Base-by-base conservation (phyloP, 2,113 vertebrate genomes). In the Zootoca vivipara region DNA sequence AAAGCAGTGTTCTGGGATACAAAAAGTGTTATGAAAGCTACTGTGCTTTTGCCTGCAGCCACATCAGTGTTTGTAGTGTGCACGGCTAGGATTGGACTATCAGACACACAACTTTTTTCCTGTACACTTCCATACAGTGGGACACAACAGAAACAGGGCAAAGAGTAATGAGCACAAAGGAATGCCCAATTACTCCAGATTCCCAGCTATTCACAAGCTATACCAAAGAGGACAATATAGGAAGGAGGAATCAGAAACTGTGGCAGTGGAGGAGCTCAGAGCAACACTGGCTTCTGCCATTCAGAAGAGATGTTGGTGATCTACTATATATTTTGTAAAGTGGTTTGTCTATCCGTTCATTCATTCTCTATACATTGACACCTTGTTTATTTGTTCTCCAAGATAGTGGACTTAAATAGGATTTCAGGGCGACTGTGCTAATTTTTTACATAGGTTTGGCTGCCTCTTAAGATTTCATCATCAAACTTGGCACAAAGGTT, bases 21-120 rank as follows among this genome's bases (percentile, higher is more conserved):
- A 65, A 5, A 30, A 73, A 74, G 22, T 30, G 40, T 16, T 26
- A 33, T 20, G 6, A 0, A 0, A 0, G 0, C n/a, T 46, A 10
- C 15, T 67, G n/a, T 26, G 64, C 0, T 0, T 26, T 22, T n/a
- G 35, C 20, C 58, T 7, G 40, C 62, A 52, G 38, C 69, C n/a
- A 12, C 20, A 52, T 56, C 42, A 77, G 42, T 46, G 22, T 30
- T 56, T 67, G 24, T 24, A 75, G 7, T 38, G 40, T 13, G 10
- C 7, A 8, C 40, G 67, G 78, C 13, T 58, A 73, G 26, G 28
- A 73, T 18, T 64, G 70, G 52, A 35, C 35, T 74, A 28, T 22
- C 69, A 35, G 74, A 78, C 4, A 52, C 28, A 9, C 38, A 70
- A 56, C 26, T 24, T 85, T 86, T 30, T 56, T 18, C 33, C 52